phyloP scores from a whole-genome alignment of 2,888 invertebrate genomes.

The Suillia variegata region DNA sequence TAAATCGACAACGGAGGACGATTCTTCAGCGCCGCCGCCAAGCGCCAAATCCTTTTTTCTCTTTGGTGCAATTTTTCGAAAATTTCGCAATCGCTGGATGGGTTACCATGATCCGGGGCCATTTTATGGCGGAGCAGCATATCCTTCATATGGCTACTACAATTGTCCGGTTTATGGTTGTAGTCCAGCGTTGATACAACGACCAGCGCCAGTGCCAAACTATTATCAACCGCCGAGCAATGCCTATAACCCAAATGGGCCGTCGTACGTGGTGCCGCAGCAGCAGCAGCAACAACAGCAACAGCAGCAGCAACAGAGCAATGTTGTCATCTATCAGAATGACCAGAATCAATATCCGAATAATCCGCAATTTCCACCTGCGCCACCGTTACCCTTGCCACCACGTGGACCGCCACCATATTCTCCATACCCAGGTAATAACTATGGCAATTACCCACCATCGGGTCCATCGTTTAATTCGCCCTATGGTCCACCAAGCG shows the following conservation, averaged over 20 bases:
- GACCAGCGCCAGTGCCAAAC: conserved; percentile 28
- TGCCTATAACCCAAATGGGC: conserved; percentile 2
- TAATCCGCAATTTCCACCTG: background rate
- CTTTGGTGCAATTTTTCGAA: conserved; percentile 43
- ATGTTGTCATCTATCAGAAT: conserved; percentile 41
- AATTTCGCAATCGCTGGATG: conserved; percentile 47
- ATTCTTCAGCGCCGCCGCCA: conserved; percentile 20
- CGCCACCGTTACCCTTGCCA: background rate
- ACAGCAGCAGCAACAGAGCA: conserved; percentile 45
- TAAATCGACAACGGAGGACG: conserved; percentile 4
- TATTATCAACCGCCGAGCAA: conserved; percentile 24
- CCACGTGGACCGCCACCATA: background rate
- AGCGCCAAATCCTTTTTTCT: conserved; percentile 45
- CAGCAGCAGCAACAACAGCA: conserved; percentile 29
- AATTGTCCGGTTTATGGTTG: conserved; percentile 44
- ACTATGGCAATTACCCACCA: conserved; percentile 1
- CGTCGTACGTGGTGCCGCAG: conserved; percentile 24
- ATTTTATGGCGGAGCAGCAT: conserved; percentile 40
- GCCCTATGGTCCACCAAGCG: background rate
- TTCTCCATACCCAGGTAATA: background rate
- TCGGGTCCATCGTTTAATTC: no score
- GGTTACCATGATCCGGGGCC: conserved; percentile 37
- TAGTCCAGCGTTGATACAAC: conserved; percentile 31
- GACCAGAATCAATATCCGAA: conserved; percentile 35
- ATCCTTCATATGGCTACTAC: conserved; percentile 36